Base-by-base conservation (phyloP, 2,888 invertebrate genomes). In the Tribolium freemani region DNA sequence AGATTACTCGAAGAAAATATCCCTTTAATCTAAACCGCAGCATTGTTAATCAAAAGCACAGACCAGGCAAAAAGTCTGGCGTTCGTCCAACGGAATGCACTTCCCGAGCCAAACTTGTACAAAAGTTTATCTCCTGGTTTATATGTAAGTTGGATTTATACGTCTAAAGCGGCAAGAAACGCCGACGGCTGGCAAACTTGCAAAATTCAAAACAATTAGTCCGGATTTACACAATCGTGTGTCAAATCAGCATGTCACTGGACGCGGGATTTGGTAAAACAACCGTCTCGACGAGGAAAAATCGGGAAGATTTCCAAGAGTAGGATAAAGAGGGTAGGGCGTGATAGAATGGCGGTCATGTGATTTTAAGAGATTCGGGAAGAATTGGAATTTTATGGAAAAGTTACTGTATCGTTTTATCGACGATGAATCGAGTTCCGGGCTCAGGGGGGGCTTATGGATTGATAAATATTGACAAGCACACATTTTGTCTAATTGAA, bases 201-300 rank as follows among this genome's bases (percentile, higher is more conserved):
- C 30, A 63, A 63, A 63, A 63, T 63, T 51, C 63, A 48, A 63
- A 63, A 63, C 63, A 63, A 63, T 63, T 63, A 63, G 63, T 63
- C 63, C 31, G 51, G 63, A 63, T 63, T 51, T 63, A 20, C 16
- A 45, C 46, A 21, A 60, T 60, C 60, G 60, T 21, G 60, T 48
- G 48, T 50, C 61, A 48, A 26, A 61, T 44, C 61, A 4, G 45
- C 13, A 13, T 50, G 9, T 20, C 51, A 20, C 16, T n/a, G 20
- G 21, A 51, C 51, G 0, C 2, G 16, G 51, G n/a, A 51, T 51
- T 51, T 21, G n/a, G 11, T 20, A 26, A 54, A 54, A 54, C 54
- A 26, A 26, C 30, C 26, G 9, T 51, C 9, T n/a, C 16, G 13
- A 54, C 26, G 8, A 2, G 54, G 54, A 54, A 1, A 54, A 54